Conservation (phyloP, 2,797 vertebrate species). For the Phoxinus dragarum region DNA sequence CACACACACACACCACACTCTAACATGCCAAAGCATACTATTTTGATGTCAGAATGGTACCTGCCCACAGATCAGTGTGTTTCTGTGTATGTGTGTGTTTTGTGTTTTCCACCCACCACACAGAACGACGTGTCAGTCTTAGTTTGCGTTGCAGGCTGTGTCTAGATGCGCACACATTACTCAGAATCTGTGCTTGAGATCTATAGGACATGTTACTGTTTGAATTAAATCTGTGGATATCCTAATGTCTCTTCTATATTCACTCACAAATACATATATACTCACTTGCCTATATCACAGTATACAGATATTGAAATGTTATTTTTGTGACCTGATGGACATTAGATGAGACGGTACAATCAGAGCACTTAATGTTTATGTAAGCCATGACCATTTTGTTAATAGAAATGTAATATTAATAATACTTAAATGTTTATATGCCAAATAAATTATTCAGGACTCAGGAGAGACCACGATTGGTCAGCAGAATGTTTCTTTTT, state of each 20-base stretch:
- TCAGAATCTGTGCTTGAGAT: conserved; percentile 24
- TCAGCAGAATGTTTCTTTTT: not conserved
- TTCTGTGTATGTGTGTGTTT: not conserved
- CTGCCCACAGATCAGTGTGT: conserved; percentile 40
- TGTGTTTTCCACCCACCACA: conserved; percentile 40
- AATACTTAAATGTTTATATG: not conserved
- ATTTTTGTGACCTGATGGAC: not conserved
- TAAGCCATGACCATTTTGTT: not conserved
- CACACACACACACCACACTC: not conserved
- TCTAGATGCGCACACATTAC: conserved; percentile 32
- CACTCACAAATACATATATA: not conserved
- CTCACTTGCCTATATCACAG: not conserved
- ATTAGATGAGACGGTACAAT: not conserved
- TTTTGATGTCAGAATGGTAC: conserved; percentile 38
- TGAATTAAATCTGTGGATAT: conserved; percentile 1
- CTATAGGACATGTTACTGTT: conserved; percentile 13
- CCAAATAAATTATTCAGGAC: not conserved
- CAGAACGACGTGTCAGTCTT: conserved; percentile 43
- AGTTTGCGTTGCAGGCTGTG: conserved; percentile 36
- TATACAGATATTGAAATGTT: not conserved
- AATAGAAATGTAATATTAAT: not conserved
- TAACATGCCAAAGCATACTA: not conserved
- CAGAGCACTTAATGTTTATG: not conserved
- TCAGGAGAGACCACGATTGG: not conserved
- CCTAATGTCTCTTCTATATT: not conserved